These are phyloP conservation scores for Stenichneumon culpator DNA, from an alignment of 2,888 invertebrate species.

Conservation along the genomic window DNA sequence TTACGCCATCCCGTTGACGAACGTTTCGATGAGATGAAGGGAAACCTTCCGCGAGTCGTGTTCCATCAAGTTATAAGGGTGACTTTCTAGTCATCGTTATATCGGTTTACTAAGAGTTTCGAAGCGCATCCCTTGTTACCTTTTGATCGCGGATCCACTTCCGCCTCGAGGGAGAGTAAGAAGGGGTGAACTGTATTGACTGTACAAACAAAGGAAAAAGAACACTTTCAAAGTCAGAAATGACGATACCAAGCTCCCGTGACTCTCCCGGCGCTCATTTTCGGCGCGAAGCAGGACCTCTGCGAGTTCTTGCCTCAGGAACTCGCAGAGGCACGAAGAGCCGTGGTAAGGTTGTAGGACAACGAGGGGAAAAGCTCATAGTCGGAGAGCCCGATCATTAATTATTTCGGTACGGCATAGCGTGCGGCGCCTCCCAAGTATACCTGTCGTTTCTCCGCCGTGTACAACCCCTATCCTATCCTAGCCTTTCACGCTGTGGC, in stretches of 20 bases:
- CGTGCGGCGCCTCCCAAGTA: slow-evolving; percentile 9
- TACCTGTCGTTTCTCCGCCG: background rate
- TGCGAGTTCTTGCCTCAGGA: background rate
- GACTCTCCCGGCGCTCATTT: background rate
- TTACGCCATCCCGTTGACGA: background rate
- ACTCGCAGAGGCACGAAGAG: background rate
- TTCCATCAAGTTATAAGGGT: background rate
- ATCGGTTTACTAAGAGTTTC: background rate
- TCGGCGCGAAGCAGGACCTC: too few relatives aligned
- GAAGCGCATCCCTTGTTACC: background rate
- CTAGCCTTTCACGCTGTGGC: background rate
- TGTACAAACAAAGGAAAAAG: background rate
- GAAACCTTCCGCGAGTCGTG: background rate
- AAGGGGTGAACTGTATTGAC: too few relatives aligned
- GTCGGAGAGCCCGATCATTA: slow-evolving; percentile 39
- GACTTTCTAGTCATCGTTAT: background rate
- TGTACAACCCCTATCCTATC: background rate
- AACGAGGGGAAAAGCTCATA: slow-evolving; percentile 39
- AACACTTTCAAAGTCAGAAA: slow-evolving; percentile 4
- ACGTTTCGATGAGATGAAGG: background rate
- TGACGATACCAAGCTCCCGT: background rate
- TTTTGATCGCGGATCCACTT: background rate
- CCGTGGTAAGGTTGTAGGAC: slow-evolving; percentile 21
- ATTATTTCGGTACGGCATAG: slow-evolving; percentile 33
- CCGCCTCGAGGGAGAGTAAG: background rate